These are phyloP conservation scores for Propithecus perrieri DNA, from an alignment of 2,797 vertebrate genomes.

Conservation along the genomic window DNA sequence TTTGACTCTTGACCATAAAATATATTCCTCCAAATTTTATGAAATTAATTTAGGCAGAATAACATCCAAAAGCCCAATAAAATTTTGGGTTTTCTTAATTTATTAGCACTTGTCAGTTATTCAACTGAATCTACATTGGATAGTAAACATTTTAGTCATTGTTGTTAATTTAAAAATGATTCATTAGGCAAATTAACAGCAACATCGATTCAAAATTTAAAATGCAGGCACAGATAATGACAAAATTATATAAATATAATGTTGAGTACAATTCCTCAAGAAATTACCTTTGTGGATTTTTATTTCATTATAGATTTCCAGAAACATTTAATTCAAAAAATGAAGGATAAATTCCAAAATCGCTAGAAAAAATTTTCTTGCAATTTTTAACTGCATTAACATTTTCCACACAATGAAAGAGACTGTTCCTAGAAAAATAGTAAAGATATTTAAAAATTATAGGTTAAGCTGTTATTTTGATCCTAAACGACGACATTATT, in stretches of 20 bases:
- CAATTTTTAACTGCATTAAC: background rate
- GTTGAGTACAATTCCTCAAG: background rate
- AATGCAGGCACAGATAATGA: background rate
- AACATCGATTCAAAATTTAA: background rate
- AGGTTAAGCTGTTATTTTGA: background rate
- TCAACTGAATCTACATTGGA: background rate
- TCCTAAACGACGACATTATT: background rate
- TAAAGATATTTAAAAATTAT: background rate
- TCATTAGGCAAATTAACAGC: background rate
- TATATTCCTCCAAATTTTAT: background rate
- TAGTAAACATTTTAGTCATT: background rate
- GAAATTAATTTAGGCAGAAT: background rate
- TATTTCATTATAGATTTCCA: conserved; percentile 32
- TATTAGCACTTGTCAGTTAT: background rate
- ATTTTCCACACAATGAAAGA: background rate
- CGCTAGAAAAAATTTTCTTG: conserved; percentile 1
- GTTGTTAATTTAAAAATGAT: background rate
- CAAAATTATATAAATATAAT: background rate
- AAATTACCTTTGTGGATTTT: background rate
- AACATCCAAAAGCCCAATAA: background rate
- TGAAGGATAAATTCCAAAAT: conserved; percentile 11
- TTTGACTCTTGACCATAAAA: background rate
- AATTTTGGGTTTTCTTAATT: background rate
- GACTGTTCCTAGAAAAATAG: background rate
- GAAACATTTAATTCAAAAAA: background rate